Evolutionary conservation across 2,797 vertebrate species (phyloP).

Genomic region (Scyliorhinus canicula): DNA sequence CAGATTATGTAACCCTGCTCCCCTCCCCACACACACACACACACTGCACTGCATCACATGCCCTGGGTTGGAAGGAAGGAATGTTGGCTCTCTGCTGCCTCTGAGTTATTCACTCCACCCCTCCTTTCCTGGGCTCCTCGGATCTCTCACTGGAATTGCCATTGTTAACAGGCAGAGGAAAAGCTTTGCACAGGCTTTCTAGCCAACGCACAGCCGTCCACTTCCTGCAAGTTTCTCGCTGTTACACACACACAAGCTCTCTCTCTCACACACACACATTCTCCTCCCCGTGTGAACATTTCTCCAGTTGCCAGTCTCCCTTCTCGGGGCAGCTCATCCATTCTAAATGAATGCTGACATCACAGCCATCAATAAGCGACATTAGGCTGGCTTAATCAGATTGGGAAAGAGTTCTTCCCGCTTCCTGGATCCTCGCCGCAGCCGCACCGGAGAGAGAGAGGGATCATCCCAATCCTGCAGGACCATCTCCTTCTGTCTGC

Average conservation of each 20-base stretch:
- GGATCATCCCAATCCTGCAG: neutral
- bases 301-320: slow-evolving; percentile 38
- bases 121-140: neutral
- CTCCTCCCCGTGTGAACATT: neutral
- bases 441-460: neutral
- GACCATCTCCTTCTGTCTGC: neutral
- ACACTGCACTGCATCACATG: too few relatives aligned
- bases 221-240: slow-evolving; percentile 6
- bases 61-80: neutral
- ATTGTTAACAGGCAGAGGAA: neutral
- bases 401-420: slow-evolving; percentile 41
- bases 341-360: slow-evolving; percentile 54
- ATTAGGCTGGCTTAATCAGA: slow-evolving; percentile 53
- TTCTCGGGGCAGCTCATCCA: slow-evolving; percentile 49
- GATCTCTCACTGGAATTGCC: neutral
- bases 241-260: neutral
- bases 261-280: neutral
- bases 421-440: neutral
- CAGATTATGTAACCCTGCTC: neutral
- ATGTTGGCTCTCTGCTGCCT: neutral
- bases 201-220: neutral
- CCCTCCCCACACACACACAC: too few relatives aligned
- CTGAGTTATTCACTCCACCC: neutral
- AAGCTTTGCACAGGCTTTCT: neutral
- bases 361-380: slow-evolving; percentile 53